Conservation (phyloP, 2,113 vertebrate species). For the Rhipidura dahli region DNA sequence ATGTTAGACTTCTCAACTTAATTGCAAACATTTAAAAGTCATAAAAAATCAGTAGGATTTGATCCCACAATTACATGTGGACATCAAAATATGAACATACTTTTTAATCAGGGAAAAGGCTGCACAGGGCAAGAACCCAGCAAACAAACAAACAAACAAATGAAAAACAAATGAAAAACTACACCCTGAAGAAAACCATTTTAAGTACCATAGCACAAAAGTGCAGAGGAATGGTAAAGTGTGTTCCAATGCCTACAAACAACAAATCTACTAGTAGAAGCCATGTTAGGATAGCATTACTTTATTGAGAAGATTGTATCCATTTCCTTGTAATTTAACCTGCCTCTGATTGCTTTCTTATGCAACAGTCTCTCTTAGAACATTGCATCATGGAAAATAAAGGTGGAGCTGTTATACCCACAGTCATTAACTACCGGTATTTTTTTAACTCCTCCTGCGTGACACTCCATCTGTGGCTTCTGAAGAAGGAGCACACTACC, state of each 20-base stretch:
- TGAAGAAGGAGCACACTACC: background rate
- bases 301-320: background rate
- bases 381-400: background rate
- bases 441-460: background rate
- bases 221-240: background rate
- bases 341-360: background rate
- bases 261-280: background rate
- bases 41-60: background rate
- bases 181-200: background rate
- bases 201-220: background rate
- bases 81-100: background rate
- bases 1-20: background rate
- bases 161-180: background rate
- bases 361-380: constrained; percentile 29
- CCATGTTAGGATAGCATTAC: background rate
- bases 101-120: background rate
- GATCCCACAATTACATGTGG: background rate
- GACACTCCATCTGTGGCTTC: background rate
- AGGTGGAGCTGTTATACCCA: background rate
- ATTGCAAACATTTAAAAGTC: background rate
- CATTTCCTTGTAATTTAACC: constrained; percentile 25
- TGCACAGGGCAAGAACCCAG: fast-evolving
- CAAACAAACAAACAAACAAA: background rate
- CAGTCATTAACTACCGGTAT: background rate
- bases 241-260: background rate